Conservation (phyloP, 2,888 invertebrate species). For the Cryptops parisi region DNA sequence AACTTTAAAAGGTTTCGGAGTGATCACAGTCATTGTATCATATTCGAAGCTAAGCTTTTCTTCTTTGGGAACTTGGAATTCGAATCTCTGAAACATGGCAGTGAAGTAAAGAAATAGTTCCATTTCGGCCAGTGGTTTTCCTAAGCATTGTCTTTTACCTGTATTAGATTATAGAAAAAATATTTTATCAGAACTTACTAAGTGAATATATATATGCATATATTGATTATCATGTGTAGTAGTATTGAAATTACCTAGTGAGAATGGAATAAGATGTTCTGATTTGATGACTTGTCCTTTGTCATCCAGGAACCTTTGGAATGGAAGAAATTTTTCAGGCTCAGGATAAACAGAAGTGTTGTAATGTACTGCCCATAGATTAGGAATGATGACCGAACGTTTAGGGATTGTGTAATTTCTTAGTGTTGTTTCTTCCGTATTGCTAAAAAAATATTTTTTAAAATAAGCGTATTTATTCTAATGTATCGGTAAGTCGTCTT, state of each 20-base stretch:
- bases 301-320: background rate
- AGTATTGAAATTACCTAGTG: no score
- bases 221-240: no score
- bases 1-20: background rate
- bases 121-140: constrained; percentile 5
- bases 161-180: no score
- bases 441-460: background rate
- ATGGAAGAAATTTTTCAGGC: background rate
- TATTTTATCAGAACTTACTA: no score
- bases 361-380: background rate
- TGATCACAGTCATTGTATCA: background rate
- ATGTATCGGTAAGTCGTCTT: no score
- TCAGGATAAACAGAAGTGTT: background rate
- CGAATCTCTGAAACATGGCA: background rate
- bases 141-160: constrained; percentile 4
- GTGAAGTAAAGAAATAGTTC: constrained; percentile 4
- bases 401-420: background rate
- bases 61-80: background rate
- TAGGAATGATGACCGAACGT: background rate
- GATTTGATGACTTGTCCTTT: background rate
- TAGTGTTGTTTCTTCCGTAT: background rate
- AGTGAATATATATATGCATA: no score
- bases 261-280: background rate
- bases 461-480: no score
- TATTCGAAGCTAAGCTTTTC: background rate